These are phyloP conservation scores for Criorhina ranunculi DNA, from an alignment of 2,888 invertebrate species.

Conservation along the genomic window DNA sequence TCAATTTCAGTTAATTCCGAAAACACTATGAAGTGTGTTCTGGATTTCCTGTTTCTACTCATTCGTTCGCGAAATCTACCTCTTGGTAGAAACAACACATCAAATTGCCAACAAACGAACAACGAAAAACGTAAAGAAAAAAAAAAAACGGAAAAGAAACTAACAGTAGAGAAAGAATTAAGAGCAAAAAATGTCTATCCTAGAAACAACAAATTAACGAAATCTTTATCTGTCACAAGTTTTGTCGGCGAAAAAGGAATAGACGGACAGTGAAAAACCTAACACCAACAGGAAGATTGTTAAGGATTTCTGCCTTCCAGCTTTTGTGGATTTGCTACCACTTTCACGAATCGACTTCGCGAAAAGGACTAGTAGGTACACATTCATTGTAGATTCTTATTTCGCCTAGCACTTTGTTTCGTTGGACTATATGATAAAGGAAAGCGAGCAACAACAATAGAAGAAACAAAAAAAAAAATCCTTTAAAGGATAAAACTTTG, in stretches of 20 bases:
- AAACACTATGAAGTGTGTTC: conserved; percentile 28
- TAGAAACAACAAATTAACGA: conserved; percentile 53
- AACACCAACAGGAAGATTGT: conserved; percentile 19
- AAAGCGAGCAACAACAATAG: too few species aligned
- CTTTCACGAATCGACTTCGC: conserved; percentile 22
- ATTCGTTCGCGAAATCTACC: conserved; percentile 16
- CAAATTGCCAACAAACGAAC: conserved; percentile 18
- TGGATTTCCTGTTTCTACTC: not conserved
- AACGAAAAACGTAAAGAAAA: not conserved
- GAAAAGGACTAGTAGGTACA: not conserved
- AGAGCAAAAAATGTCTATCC: conserved; percentile 4
- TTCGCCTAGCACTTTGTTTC: conserved; percentile 27
- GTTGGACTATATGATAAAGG: not conserved
- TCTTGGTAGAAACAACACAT: conserved; percentile 16
- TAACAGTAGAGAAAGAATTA: not conserved
- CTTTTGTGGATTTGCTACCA: conserved; percentile 34
- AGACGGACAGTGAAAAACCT: conserved; percentile 19
- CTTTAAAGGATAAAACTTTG: conserved; percentile 36
- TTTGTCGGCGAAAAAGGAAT: conserved; percentile 25
- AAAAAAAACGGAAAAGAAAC: not conserved
- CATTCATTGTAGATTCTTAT: conserved; percentile 25
- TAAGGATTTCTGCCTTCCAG: conserved; percentile 25
- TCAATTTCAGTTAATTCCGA: conserved; percentile 3
- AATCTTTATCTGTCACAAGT: conserved; percentile 60
- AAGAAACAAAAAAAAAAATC: conserved; percentile 7